Base-by-base conservation (phyloP, 92 coral and sea anemone genomes). In the Actinostola sp. region DNA sequence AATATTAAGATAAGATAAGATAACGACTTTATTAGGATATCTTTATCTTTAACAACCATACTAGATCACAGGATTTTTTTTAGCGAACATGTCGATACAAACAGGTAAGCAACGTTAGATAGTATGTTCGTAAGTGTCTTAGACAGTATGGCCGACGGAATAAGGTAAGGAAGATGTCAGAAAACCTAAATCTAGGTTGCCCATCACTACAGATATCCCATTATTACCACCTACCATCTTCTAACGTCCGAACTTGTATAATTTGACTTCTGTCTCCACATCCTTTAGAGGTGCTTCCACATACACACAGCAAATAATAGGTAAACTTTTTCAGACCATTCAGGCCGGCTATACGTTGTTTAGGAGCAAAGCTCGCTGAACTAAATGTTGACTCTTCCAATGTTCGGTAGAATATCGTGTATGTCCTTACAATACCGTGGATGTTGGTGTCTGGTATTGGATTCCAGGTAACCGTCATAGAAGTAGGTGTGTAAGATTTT, bases 281-380 rank as follows among this genome's bases (percentile, higher is more conserved):
- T 9, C 93, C 93, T 41, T 80, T 88, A 23, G 86, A 75, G 0
- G 93, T 88, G 39, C 39, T 67, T 10, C 84, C 93, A 34, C 80
- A 73, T 8, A 84, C 61, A 36, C 46, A 57, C 26, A 88, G 33
- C 64, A 75, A 24, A 59, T 88, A 88, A 21, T 39, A 30, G 8
- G 66, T 63, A 43, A 69, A 88, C 66, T 84, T 76, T 10, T 31
- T 46, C 2, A 88, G 86, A 13, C 61, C 32, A 17, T 69, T 55
- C 16, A 82, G 31, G 1, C 11, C 34, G 12, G 69, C 26, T 2
- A 60, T 25, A 3, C 34, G 19, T 6, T 71, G 50, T 9, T 30
- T 57, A 8, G 52, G 19, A 3, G 53, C 41, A 10, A 51, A 59
- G 13, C 3, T 36, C 36, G 39, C 24, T 20, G 17, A 26, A 23